Evolutionary conservation across 2,888 invertebrate genomes (phyloP), one percentile per base, ranked within the genome.

Genomic region (Aphelenchoides bicaudatus): DNA sequence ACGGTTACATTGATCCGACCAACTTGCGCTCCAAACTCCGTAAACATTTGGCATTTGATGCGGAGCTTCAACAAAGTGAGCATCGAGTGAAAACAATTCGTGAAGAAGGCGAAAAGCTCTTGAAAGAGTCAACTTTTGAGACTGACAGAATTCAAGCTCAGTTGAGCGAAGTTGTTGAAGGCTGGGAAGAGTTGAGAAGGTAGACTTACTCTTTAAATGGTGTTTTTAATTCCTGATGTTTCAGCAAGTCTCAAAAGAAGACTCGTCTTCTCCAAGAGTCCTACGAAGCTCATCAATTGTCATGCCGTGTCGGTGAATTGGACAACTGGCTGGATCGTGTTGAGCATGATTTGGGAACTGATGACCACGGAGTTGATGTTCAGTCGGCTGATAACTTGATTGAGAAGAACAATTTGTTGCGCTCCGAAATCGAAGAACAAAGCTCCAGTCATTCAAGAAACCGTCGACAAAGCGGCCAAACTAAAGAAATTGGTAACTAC

Each of bases 11-110:
- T 55, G 96, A 98, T 74, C 87, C 90, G 0, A 90, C 88, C n/a
- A 96, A 96, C 81, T 84, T 98, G n/a, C 79, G 81, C 54, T 79
- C 80, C 34, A 83, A 83, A 53, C 72, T 79, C 19, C 75, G 73
- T 57, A 98, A 83, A 79, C 96, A 98, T 78, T 86, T 88, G 0
- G 91, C 92, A 0, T 96, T 96, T 80, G 93, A 96, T 79, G 89
- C 92, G 0, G 96, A 98, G 80, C 82, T 98, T 28, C 85, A 87
- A 6, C 91, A 92, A 21, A 94, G 92, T 80, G 87, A 90, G 69
- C 87, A 56, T 25, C 49, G 66, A 6, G 50, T 71, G n/a, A 49
- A 70, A 3, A 49, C 56, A 3, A 66, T 80, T n/a, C 67, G 67
- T 25, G 62, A 79, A 70, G 81, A 82, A 66, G 80, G 80, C 47